Percentiles rank a stretch among this genome's conserved stretches.
Evolutionary conservation across 2,797 vertebrate genomes (phyloP).

Genomic region (Cirrhinus mrigala): DNA sequence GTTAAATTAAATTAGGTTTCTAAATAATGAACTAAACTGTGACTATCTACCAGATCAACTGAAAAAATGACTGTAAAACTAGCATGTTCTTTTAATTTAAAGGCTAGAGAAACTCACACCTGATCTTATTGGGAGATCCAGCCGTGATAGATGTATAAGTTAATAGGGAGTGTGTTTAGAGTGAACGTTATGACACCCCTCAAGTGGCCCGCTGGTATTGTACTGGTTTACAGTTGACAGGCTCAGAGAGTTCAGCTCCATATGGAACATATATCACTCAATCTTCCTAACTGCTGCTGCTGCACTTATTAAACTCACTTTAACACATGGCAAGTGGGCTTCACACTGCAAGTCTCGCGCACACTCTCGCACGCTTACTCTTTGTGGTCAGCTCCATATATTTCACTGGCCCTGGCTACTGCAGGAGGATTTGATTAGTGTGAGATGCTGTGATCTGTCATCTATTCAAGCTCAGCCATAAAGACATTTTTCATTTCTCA

Average conservation of each 20-base stretch:
- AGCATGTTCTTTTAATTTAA: constrained; percentile 8
- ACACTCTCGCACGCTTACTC: not conserved
- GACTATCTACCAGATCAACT: not conserved
- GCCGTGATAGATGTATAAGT: constrained; percentile 33
- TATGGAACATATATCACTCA: constrained; percentile 54
- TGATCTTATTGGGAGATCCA: constrained; percentile 31
- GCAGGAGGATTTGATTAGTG: constrained; percentile 46
- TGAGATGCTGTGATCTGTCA: constrained; percentile 8
- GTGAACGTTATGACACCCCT: constrained; percentile 40
- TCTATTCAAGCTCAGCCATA: constrained; percentile 19
- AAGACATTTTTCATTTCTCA: constrained; percentile 8
- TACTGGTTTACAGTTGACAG: constrained; percentile 44
- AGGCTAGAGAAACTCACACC: not conserved
- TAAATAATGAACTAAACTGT: not conserved
- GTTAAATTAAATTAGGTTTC: not conserved
- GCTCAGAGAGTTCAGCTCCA: constrained; percentile 45
- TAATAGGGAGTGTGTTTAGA: constrained; percentile 43
- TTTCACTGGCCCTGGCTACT: constrained; percentile 17
- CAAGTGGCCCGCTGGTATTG: constrained; percentile 33
- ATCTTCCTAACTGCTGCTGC: constrained; percentile 46
- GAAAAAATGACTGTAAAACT: constrained; percentile 17
- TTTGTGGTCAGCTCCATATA: constrained; percentile 31
- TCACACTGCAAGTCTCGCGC: constrained; percentile 31
- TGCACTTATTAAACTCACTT: constrained; percentile 50
- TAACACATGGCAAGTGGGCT: constrained; percentile 47